phyloP scores from a whole-genome alignment of 2,113 vertebrate species.

The Amphiprion percula region DNA sequence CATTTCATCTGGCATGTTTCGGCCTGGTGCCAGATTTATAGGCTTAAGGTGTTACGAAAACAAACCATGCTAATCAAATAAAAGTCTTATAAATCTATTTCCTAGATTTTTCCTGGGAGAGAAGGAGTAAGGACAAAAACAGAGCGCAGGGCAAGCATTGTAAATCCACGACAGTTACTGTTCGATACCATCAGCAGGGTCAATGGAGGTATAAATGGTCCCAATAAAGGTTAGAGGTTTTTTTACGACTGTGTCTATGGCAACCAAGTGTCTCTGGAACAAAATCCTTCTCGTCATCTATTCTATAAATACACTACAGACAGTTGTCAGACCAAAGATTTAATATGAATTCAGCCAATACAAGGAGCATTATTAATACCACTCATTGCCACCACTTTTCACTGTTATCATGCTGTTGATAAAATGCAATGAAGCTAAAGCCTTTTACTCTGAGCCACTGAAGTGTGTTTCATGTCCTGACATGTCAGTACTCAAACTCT shows the following conservation, averaged over 20 bases:
- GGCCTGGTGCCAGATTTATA: conserved; percentile 22
- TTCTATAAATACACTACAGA: conserved; percentile 8
- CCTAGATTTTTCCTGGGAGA: conserved; percentile 19
- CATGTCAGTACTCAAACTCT: conserved; percentile 9
- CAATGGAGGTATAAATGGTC: conserved; percentile 78
- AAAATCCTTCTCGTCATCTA: conserved; percentile 38
- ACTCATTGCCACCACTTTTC: not conserved
- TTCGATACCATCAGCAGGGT: conserved; percentile 74
- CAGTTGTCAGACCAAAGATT: not conserved
- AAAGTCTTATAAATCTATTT: conserved; percentile 56
- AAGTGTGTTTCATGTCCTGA: conserved; percentile 6
- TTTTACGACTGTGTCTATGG: conserved; percentile 66
- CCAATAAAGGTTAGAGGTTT: conserved; percentile 76
- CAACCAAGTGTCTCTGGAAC: conserved; percentile 57
- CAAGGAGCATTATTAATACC: not conserved
- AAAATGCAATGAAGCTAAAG: conserved; percentile 6
- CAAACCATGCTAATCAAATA: conserved; percentile 60
- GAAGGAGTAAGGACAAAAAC: conserved; percentile 45
- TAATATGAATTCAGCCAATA: not conserved
- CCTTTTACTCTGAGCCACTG: not conserved
- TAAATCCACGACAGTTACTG: conserved; percentile 82
- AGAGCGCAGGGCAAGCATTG: conserved; percentile 34
- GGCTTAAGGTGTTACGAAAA: conserved; percentile 29
- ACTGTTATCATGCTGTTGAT: not conserved
- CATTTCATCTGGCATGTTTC: not conserved